phyloP scores from a whole-genome alignment of 2,113 vertebrate genomes.

The Meles meles region DNA sequence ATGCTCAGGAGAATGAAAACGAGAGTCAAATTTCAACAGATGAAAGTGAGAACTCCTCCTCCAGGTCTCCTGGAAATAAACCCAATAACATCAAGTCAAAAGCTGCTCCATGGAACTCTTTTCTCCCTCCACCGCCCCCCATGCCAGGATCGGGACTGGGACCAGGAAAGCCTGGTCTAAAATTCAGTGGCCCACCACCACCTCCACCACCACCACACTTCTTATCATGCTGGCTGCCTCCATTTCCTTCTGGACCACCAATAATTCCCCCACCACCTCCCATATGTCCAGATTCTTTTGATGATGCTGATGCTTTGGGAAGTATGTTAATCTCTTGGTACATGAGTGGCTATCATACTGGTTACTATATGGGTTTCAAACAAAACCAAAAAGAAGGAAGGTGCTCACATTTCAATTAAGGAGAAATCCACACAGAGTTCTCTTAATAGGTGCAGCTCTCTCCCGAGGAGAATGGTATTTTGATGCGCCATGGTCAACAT shows the following conservation, averaged over 20 bases:
- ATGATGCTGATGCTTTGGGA: conserved; percentile 92
- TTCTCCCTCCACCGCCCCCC: conserved; percentile 81
- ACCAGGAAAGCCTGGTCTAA: conserved; percentile 80
- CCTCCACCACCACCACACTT: conserved; percentile 74
- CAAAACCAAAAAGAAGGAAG: too few relatives aligned
- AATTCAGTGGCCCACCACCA: conserved; percentile 77
- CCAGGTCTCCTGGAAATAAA: conserved; percentile 80
- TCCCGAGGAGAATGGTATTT: conserved; percentile 42
- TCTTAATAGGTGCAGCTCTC: conserved; percentile 58
- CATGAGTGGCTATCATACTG: conserved; percentile 99
- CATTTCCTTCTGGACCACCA: conserved; percentile 90
- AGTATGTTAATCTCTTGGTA: conserved; percentile 98
- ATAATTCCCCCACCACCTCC: conserved; percentile 96
- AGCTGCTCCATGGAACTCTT: conserved; percentile 79
- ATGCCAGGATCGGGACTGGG: conserved; percentile 81
- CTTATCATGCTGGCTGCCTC: conserved; percentile 87
- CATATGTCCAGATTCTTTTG: conserved; percentile 86
- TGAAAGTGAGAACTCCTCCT: conserved; percentile 90
- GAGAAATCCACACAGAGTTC: too few relatives aligned
- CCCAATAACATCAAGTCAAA: conserved; percentile 81
- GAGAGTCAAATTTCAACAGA: conserved; percentile 90
- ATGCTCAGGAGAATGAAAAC: conserved; percentile 77
- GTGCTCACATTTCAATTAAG: too few relatives aligned
- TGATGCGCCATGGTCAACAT: not conserved
- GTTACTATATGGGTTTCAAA: conserved; percentile 97